Evolutionary conservation across 1,140 invertebrate species (phyloP).

Genomic region (Papilio machaon): DNA sequence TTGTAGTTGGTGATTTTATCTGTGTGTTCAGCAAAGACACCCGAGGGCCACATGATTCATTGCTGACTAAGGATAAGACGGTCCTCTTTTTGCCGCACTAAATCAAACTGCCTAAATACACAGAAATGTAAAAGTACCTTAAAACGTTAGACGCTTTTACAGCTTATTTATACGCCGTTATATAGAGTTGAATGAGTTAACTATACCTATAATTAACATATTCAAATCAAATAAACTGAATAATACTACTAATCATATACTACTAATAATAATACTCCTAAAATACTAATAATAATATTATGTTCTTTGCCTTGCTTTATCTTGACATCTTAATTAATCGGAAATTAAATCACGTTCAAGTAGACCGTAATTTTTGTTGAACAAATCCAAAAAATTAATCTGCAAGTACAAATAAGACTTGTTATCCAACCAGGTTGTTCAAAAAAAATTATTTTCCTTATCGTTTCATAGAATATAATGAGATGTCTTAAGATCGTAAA

Average conservation of each 20-base stretch:
- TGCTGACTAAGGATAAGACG: constrained; percentile 18
- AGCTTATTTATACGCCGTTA: not conserved
- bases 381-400: no score
- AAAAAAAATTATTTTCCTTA: no score
- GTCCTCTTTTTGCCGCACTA: constrained; percentile 4
- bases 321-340: not conserved
- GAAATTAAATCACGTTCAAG: not conserved
- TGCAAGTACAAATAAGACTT: no score
- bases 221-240: not conserved
- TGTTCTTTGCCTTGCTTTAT: no score
- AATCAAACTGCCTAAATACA: constrained; percentile 28
- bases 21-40: constrained; percentile 19
- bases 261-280: no score
- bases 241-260: no score
- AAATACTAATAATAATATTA: no score
- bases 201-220: not conserved
- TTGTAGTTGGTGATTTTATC: constrained; percentile 9
- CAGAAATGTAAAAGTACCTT: not conserved
- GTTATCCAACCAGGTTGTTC: no score
- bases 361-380: no score
- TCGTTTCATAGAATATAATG: no score
- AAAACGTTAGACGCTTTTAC: not conserved
- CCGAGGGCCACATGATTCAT: constrained; percentile 6
- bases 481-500: not conserved
- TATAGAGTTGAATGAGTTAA: not conserved